Percentiles rank a stretch among this genome's conserved stretches.
These are phyloP conservation scores for Balanococcus diminutus DNA, from an alignment of 2,888 invertebrate genomes.

Conservation along the genomic window DNA sequence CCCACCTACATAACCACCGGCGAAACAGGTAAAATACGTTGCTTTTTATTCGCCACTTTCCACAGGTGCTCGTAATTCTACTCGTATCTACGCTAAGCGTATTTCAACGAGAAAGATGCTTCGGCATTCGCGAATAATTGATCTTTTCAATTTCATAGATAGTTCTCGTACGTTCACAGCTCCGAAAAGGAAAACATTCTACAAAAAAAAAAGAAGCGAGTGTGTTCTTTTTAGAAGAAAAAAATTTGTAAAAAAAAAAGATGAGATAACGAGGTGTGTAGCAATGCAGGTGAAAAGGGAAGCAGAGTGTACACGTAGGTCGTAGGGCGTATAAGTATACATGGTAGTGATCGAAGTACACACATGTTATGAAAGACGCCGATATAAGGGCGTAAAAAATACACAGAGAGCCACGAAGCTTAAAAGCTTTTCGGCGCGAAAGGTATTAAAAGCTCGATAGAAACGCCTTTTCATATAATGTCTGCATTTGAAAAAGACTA, in stretches of 20 bases:
- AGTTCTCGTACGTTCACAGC: background rate
- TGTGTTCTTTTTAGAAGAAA: background rate
- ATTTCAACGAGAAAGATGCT: too few species aligned
- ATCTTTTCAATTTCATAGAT: background rate
- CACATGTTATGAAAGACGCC: background rate
- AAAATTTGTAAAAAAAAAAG: background rate
- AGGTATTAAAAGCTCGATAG: conserved; percentile 45
- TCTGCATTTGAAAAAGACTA: conserved; percentile 56
- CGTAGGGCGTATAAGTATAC: background rate
- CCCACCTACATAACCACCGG: conserved; percentile 93
- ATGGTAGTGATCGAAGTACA: background rate
- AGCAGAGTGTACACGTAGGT: background rate
- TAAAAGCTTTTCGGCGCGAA: conserved; percentile 46
- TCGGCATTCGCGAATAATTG: background rate
- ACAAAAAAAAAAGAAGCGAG: background rate
- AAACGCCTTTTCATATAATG: conserved; percentile 49
- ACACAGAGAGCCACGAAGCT: background rate
- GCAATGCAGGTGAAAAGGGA: background rate
- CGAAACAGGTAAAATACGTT: conserved; percentile 86
- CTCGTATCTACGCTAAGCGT: background rate
- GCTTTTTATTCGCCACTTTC: too few species aligned
- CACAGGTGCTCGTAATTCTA: background rate
- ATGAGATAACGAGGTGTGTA: background rate
- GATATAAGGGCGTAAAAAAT: background rate
- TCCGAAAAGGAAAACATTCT: background rate